Percentiles rank a stretch among this genome's conserved stretches.
Conservation (phyloP, 2,797 vertebrate species). For the Sebastes glaucus region DNA sequence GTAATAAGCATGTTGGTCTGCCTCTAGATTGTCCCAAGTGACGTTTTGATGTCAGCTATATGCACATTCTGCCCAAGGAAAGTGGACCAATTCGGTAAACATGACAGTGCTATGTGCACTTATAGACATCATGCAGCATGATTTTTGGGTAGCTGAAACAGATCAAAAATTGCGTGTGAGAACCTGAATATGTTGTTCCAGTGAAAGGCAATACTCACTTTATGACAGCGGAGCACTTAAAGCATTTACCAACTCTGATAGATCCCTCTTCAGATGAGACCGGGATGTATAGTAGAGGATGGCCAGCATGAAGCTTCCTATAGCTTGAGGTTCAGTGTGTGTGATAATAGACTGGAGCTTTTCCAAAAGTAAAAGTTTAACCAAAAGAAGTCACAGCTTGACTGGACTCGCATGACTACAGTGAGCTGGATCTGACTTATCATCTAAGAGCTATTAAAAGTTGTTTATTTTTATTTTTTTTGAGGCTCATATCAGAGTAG, state of each 20-base stretch:
- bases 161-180: neutral
- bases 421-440: slow-evolving; percentile 20
- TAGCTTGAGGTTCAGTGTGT: neutral
- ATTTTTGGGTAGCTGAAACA: neutral
- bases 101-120: neutral
- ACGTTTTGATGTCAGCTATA: neutral
- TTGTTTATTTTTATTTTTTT: slow-evolving; percentile 48
- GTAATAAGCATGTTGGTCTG: neutral
- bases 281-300: neutral
- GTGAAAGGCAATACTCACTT: neutral
- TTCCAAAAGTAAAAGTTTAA: neutral
- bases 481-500: slow-evolving; percentile 20
- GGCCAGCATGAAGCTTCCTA: neutral
- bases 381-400: slow-evolving; percentile 3
- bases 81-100: neutral
- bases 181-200: neutral
- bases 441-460: slow-evolving; percentile 41
- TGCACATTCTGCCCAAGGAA: neutral
- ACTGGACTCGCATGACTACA: slow-evolving; percentile 3
- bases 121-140: neutral
- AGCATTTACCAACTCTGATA: slow-evolving; percentile 25
- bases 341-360: neutral
- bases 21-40: neutral
- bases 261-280: slow-evolving; percentile 3
- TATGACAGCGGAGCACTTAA: neutral